phyloP scores from a whole-genome alignment of 2,888 invertebrate species.

The Calliscelio sp. region DNA sequence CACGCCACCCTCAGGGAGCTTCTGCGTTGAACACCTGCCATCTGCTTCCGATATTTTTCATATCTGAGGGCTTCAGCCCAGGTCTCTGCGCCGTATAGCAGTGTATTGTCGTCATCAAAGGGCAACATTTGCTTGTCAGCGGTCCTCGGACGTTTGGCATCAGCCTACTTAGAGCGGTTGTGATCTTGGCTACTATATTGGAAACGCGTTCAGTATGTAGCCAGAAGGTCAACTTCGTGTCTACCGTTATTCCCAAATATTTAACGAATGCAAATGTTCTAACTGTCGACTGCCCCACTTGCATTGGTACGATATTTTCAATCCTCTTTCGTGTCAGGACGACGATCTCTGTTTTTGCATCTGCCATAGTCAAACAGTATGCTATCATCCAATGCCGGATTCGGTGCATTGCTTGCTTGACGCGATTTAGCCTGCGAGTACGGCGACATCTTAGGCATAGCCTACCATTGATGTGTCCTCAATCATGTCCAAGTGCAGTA shows the following conservation, averaged over 20 bases:
- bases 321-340: background rate
- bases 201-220: conserved; percentile 62
- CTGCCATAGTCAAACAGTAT: background rate
- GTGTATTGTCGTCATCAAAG: conserved; percentile 64
- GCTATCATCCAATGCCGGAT: background rate
- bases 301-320: conserved; percentile 1
- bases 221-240: conserved; percentile 66
- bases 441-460: background rate
- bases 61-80: conserved; percentile 64
- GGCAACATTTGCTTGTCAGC: conserved; percentile 54
- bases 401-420: background rate
- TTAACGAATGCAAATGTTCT: no score
- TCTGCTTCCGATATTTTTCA: conserved; percentile 62
- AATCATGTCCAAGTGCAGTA: background rate
- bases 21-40: conserved; percentile 50
- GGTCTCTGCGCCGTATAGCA: conserved; percentile 72
- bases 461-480: background rate
- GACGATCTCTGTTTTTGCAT: no score
- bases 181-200: conserved; percentile 66
- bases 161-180: conserved; percentile 46
- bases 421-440: background rate
- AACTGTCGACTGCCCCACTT: no score
- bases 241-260: conserved; percentile 74
- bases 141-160: conserved; percentile 55
- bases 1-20: conserved; percentile 70